These are phyloP conservation scores for Pyralis farinalis DNA, from an alignment of 2,888 invertebrate species.

Conservation along the genomic window DNA sequence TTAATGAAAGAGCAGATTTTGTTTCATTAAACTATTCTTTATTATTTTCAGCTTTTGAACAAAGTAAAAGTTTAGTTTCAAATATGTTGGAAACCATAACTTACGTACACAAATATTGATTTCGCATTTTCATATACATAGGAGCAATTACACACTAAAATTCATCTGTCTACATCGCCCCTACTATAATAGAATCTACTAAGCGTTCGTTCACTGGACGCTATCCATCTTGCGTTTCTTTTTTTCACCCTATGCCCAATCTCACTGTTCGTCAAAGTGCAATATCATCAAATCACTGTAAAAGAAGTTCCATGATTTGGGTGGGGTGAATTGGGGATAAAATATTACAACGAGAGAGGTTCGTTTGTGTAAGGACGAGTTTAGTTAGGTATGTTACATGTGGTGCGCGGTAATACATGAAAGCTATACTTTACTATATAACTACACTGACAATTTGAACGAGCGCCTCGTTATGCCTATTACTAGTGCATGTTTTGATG, in stretches of 20 bases:
- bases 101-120: too few species aligned
- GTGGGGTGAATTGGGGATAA: conserved; percentile 55
- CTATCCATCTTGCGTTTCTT: conserved; percentile 67
- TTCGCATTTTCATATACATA: conserved; percentile 45
- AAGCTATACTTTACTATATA: conserved; percentile 16
- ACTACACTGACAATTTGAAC: neutral
- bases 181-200: neutral
- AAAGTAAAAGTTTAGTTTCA: too few species aligned
- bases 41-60: too few species aligned
- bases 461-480: too few species aligned
- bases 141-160: conserved; percentile 27
- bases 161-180: neutral
- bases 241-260: conserved; percentile 42
- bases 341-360: conserved; percentile 69
- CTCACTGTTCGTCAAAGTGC: conserved; percentile 69
- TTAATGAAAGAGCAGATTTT: too few species aligned
- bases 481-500: too few species aligned
- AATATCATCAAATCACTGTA: conserved; percentile 79
- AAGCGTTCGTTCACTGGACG: conserved; percentile 28
- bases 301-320: conserved; percentile 76
- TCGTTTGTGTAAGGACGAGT: conserved; percentile 54
- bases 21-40: too few species aligned
- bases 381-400: conserved; percentile 19
- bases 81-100: too few species aligned
- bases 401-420: conserved; percentile 13